phyloP scores from a whole-genome alignment of 2,888 invertebrate species.

The Caenorhabditis wallacei region DNA sequence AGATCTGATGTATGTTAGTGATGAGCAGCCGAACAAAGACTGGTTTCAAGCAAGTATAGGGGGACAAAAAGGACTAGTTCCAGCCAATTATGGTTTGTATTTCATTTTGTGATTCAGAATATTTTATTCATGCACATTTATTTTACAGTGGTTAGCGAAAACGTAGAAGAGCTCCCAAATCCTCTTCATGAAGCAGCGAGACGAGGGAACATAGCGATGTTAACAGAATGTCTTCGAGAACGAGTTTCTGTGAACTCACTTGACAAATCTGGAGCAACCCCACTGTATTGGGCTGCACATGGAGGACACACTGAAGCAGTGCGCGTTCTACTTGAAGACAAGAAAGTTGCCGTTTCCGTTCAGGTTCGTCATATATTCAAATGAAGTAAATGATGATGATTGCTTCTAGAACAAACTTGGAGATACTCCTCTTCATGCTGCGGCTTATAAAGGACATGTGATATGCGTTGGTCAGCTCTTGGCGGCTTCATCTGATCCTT shows the following conservation, averaged over 20 bases:
- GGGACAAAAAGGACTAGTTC: slow-evolving; percentile 75
- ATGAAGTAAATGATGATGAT: slow-evolving; percentile 43
- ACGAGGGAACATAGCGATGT: slow-evolving; percentile 87
- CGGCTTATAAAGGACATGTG: slow-evolving; percentile 86
- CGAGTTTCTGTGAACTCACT: slow-evolving; percentile 87
- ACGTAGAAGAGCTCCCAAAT: slow-evolving; percentile 86
- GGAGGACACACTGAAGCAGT: slow-evolving; percentile 87
- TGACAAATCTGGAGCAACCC: slow-evolving; percentile 87
- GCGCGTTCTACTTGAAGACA: slow-evolving; percentile 85
- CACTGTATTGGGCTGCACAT: slow-evolving; percentile 87
- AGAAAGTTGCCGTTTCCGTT: slow-evolving; percentile 84
- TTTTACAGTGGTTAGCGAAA: slow-evolving; percentile 76
- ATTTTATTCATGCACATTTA: neutral
- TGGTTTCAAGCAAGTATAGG: slow-evolving; percentile 76
- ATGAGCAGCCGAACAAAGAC: slow-evolving; percentile 75
- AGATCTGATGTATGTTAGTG: slow-evolving; percentile 84
- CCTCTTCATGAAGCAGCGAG: slow-evolving; percentile 88
- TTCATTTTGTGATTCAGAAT: neutral
- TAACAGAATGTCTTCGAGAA: slow-evolving; percentile 86
- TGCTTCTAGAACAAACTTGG: slow-evolving; percentile 87
- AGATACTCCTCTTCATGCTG: slow-evolving; percentile 87
- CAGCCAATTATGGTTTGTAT: slow-evolving; percentile 73
- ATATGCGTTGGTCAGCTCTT: slow-evolving; percentile 86
- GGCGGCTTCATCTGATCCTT: slow-evolving; percentile 85
- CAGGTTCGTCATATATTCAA: slow-evolving; percentile 4